Conservation (phyloP, 2,797 vertebrate species). For the Poecilia wingei region DNA sequence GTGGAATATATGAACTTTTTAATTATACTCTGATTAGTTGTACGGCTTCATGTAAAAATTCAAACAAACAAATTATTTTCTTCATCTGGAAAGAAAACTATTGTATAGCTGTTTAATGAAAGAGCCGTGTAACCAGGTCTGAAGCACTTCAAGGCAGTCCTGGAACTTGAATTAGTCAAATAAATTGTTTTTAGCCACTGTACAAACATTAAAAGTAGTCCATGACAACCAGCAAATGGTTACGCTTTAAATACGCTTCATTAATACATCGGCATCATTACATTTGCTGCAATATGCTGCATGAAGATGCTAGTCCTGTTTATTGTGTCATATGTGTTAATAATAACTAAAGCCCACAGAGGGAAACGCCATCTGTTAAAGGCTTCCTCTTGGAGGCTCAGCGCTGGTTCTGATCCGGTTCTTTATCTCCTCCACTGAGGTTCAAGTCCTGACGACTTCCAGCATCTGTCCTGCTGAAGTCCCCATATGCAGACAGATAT, state of each 20-base stretch:
- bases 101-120: not conserved
- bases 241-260: not conserved
- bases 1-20: not conserved
- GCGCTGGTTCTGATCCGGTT: constrained; percentile 16
- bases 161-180: not conserved
- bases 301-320: not conserved
- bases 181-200: not conserved
- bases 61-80: not conserved
- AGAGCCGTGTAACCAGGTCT: not conserved
- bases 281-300: not conserved
- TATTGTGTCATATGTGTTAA: constrained; percentile 8
- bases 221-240: not conserved
- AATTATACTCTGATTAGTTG: not conserved
- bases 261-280: no score
- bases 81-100: not conserved
- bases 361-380: not conserved
- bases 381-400: constrained; percentile 5
- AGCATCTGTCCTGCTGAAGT: constrained; percentile 40
- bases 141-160: not conserved
- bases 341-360: constrained; percentile 3
- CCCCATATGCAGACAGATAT: constrained; percentile 23
- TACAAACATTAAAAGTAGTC: not conserved
- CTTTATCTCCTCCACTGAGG: constrained; percentile 25
- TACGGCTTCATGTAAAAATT: not conserved
- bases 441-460: constrained; percentile 33